A percentile compares a stretch with the other conserved stretches of the same genome.
These are phyloP conservation scores for Panagrolaimus sp. DNA, from an alignment of 1,140 invertebrate genomes.

Conservation along the genomic window DNA sequence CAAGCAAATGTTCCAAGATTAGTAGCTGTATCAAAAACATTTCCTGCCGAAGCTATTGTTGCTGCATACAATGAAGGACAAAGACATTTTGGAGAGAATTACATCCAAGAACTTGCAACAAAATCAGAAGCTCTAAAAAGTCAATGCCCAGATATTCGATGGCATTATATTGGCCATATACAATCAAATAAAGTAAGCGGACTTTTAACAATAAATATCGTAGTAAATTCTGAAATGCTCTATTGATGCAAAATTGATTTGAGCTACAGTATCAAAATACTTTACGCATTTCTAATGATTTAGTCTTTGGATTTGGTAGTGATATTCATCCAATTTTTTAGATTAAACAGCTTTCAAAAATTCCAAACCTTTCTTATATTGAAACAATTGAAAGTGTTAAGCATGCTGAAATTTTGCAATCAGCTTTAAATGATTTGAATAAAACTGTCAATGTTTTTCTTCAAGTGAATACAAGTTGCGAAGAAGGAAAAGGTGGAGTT, in stretches of 20 bases:
- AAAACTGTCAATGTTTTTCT: constrained; percentile 73
- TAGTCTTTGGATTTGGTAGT: constrained; percentile 6
- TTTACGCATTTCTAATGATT: too few species aligned
- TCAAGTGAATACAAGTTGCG: constrained; percentile 90
- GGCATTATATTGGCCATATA: constrained; percentile 94
- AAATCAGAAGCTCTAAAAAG: constrained; percentile 72
- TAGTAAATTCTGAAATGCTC: too few species aligned
- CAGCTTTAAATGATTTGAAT: constrained; percentile 66
- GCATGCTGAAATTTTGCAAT: constrained; percentile 73
- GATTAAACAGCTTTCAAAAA: constrained; percentile 41
- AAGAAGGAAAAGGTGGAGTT: constrained; percentile 82
- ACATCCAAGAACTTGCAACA: constrained; percentile 81
- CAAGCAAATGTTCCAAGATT: constrained; percentile 61
- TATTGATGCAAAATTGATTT: too few species aligned
- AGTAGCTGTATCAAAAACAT: constrained; percentile 88
- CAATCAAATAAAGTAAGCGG: constrained; percentile 81
- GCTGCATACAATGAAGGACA: constrained; percentile 80
- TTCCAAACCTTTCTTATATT: constrained; percentile 73
- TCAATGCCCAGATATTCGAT: constrained; percentile 81
- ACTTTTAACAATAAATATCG: too few species aligned
- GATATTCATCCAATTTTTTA: constrained; percentile 16
- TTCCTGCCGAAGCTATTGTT: constrained; percentile 72
- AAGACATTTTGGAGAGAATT: constrained; percentile 93
- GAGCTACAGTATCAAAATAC: too few species aligned
- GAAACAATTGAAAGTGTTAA: constrained; percentile 82